phyloP scores from a whole-genome alignment of 1,140 invertebrate species.

The Cydia amplana region DNA sequence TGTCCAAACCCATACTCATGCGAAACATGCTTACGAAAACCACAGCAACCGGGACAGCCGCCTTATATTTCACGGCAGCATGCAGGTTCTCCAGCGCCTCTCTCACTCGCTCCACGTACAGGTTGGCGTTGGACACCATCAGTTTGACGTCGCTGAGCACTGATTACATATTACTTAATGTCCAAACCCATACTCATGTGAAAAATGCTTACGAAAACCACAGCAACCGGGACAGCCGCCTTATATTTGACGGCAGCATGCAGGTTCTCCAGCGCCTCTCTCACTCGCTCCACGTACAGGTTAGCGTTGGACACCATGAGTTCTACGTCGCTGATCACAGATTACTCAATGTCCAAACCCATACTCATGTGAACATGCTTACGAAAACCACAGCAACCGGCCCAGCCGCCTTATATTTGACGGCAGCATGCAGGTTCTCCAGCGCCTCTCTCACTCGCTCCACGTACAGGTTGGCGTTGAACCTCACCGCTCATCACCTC shows the following conservation, averaged over 20 bases:
- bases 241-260: no score
- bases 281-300: constrained; percentile 60
- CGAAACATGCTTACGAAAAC: constrained; percentile 82
- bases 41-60: constrained; percentile 81
- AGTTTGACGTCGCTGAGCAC: constrained; percentile 79
- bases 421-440: constrained; percentile 80
- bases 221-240: no score
- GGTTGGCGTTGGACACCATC: constrained; percentile 72
- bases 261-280: no score
- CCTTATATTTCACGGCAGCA: constrained; percentile 80
- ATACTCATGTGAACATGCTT: constrained; percentile 54
- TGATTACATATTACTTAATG: no score
- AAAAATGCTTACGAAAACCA: no score
- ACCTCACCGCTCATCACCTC: constrained; percentile 77
- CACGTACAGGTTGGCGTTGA: constrained; percentile 69
- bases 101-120: constrained; percentile 61
- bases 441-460: constrained; percentile 61
- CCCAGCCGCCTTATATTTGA: constrained; percentile 82
- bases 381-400: constrained; percentile 83
- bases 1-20: not conserved
- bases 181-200: no score
- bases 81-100: constrained; percentile 79
- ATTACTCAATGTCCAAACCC: not conserved
- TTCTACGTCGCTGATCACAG: constrained; percentile 78
- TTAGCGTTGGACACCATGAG: constrained; percentile 73